A percentile compares a stretch with the other conserved stretches of the same genome.
phyloP scores from a whole-genome alignment of 2,888 invertebrate species.

The Sycophila texana region DNA sequence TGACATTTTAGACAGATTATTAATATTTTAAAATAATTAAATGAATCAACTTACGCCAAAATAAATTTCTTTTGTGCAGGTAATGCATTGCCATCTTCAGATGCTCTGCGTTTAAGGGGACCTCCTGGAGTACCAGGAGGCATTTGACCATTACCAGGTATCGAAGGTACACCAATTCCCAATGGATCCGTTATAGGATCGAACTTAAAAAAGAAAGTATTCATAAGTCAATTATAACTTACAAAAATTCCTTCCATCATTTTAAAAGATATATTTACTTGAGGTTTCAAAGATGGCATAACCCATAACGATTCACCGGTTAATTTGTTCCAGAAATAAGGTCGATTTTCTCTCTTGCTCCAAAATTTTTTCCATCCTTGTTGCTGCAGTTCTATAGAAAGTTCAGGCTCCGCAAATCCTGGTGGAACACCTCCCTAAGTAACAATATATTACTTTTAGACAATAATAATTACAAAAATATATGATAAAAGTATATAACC shows the following conservation, averaged over 20 bases:
- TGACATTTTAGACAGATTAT: too few species aligned
- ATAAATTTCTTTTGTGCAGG: constrained; percentile 91
- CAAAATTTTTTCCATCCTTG: constrained; percentile 98
- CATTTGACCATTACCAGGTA: constrained; percentile 73
- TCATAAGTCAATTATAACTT: background rate
- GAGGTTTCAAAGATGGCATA: constrained; percentile 88
- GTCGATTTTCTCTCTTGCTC: constrained; percentile 96
- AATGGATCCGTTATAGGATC: constrained; percentile 95
- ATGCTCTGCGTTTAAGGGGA: constrained; percentile 85
- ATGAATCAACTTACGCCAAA: constrained; percentile 78
- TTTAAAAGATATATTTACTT: constrained; percentile 69
- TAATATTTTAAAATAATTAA: background rate
- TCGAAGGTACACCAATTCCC: constrained; percentile 80
- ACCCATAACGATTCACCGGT: constrained; percentile 99
- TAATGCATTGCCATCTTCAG: constrained; percentile 84
- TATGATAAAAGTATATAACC: too few species aligned
- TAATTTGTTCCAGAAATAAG: constrained; percentile 97
- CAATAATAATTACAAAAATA: background rate
- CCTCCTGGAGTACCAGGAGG: constrained; percentile 75
- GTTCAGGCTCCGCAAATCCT: constrained; percentile 74
- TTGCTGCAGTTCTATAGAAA: constrained; percentile 84
- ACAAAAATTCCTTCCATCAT: background rate
- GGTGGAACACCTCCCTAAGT: constrained; percentile 61
- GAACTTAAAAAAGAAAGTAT: constrained; percentile 77
- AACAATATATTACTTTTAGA: background rate